Conservation (phyloP, 2,113 vertebrate genomes). For the Caloenas nicobarica region DNA sequence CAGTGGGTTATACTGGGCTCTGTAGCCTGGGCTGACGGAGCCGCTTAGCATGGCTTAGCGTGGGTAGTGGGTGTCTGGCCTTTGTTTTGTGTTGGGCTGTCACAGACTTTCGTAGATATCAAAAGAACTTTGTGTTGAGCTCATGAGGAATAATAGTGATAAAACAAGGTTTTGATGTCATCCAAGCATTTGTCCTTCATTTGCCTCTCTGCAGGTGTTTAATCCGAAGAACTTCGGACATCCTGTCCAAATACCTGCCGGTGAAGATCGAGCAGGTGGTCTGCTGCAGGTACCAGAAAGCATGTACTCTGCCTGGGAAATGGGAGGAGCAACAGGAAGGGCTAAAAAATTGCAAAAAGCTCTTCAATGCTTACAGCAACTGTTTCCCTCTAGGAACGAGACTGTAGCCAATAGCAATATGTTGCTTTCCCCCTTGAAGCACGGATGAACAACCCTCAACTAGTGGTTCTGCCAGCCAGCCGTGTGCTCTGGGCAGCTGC, state of each 20-base stretch:
- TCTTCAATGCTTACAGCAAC: background rate
- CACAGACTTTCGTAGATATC: background rate
- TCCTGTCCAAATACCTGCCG: constrained; percentile 97
- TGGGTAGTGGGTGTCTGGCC: background rate
- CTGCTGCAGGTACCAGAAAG: constrained; percentile 87
- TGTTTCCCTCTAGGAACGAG: background rate
- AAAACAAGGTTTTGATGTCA: background rate
- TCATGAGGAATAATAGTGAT: background rate
- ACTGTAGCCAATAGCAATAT: background rate
- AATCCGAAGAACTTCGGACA: constrained; percentile 96
- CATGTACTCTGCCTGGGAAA: background rate
- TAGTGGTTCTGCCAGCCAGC: background rate
- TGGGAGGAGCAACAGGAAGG: background rate
- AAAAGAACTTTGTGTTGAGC: background rate
- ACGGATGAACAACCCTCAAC: background rate
- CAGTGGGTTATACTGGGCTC: background rate
- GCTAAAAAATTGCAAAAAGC: background rate
- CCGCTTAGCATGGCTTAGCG: background rate
- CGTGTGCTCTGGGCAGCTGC: background rate
- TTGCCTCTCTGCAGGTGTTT: constrained; percentile 82
- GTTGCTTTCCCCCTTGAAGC: background rate
- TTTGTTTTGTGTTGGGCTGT: background rate
- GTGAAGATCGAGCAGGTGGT: constrained; percentile 98
- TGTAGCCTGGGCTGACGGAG: background rate
- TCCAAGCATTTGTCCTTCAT: background rate